Conservation (phyloP, 2,113 vertebrate species). For the Loxodonta africana region DNA sequence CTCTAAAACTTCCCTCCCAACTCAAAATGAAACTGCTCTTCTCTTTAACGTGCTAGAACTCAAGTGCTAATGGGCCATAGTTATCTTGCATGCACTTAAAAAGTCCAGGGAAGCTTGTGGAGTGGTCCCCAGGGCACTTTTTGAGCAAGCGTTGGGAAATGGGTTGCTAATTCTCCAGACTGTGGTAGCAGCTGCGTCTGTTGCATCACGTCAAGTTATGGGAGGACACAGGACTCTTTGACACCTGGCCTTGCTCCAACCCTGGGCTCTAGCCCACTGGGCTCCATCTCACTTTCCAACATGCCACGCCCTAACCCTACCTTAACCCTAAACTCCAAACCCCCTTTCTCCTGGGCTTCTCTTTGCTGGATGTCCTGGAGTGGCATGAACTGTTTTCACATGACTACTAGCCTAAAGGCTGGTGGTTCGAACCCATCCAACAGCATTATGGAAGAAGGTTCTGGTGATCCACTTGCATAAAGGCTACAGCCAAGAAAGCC, state of each 20-base stretch:
- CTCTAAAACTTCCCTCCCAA: background rate
- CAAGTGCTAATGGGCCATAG: background rate
- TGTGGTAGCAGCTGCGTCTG: no score
- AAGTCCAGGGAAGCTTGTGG: no score
- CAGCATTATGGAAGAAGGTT: background rate
- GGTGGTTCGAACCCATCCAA: background rate
- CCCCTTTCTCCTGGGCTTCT: no score
- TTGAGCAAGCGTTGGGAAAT: no score
- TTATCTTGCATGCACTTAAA: rapidly evolving
- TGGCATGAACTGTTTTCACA: background rate
- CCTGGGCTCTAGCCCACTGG: background rate
- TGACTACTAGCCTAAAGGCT: background rate
- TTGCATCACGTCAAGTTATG: background rate
- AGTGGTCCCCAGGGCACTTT: background rate
- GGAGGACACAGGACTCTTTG: background rate
- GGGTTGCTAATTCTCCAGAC: background rate
- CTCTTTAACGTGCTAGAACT: background rate
- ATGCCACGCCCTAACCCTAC: rapidly evolving
- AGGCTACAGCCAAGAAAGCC: no score
- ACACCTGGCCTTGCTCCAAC: background rate
- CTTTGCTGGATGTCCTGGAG: background rate
- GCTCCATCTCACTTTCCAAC: background rate
- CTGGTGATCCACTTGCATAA: background rate
- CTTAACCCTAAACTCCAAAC: background rate
- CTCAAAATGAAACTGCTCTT: background rate